Percentiles rank a stretch among this genome's conserved stretches.
phyloP scores from a whole-genome alignment of 2,113 vertebrate genomes.

The Ailurus styani region DNA sequence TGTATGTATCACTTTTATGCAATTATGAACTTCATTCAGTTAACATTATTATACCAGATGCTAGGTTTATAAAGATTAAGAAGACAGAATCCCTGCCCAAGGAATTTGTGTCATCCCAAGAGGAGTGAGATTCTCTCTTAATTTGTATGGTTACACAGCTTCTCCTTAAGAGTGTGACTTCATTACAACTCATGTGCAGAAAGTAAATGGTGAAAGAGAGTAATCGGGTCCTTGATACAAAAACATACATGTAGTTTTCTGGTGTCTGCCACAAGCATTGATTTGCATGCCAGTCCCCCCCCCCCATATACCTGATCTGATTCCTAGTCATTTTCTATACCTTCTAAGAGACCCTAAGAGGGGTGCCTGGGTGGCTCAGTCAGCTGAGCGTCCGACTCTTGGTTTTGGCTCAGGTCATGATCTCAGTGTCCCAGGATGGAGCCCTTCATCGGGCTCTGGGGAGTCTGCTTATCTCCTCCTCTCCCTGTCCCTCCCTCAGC shows the following conservation, averaged over 20 bases:
- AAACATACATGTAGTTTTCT: neutral
- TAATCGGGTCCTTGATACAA: neutral
- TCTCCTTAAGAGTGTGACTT: conserved; percentile 19
- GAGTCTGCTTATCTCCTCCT: neutral
- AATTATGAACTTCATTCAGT: neutral
- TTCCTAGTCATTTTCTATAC: neutral
- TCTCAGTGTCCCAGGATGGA: neutral
- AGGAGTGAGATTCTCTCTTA: neutral
- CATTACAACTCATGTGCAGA: conserved; percentile 4
- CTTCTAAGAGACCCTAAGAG: neutral
- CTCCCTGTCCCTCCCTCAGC: too few species aligned
- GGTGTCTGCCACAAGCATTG: neutral
- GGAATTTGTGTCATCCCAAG: neutral
- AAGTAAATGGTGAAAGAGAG: neutral
- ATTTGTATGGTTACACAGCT: neutral
- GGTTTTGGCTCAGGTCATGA: too few species aligned
- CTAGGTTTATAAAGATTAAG: neutral
- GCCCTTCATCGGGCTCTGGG: neutral
- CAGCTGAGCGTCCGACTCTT: neutral
- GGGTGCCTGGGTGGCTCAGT: neutral
- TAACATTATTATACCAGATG: conserved; percentile 6
- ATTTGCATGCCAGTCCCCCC: neutral
- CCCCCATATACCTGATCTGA: neutral
- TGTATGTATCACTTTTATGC: neutral
- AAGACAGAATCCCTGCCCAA: neutral